Evolutionary conservation across 2,888 invertebrate genomes (phyloP).

Genomic region (Spodoptera exigua): DNA sequence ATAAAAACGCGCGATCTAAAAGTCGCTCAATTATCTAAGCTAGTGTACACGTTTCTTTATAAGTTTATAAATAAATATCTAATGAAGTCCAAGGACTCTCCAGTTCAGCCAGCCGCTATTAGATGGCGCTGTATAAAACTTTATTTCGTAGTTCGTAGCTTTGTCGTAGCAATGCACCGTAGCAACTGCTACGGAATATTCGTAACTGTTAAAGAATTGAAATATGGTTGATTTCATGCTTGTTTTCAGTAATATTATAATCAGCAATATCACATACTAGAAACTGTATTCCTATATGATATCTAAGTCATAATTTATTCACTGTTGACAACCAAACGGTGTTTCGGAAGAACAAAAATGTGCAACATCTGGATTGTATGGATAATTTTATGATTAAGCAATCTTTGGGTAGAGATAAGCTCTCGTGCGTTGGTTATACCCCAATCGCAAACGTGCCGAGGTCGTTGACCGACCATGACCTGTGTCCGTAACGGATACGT

Average conservation of each 20-base stretch:
- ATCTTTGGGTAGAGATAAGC: not conserved
- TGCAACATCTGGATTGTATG: not conserved
- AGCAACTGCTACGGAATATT: slow-evolving; percentile 28
- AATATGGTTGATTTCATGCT: too few relatives aligned
- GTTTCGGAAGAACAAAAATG: too few relatives aligned
- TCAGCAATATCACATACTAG: too few relatives aligned
- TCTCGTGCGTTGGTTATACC: not conserved
- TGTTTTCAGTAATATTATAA: too few relatives aligned
- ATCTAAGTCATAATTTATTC: too few relatives aligned
- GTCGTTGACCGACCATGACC: slow-evolving; percentile 24
- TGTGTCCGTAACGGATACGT: not conserved
- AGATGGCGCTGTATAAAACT: slow-evolving; percentile 25
- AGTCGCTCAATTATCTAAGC: not conserved
- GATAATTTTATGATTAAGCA: not conserved
- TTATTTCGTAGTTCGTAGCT: not conserved
- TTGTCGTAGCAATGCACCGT: slow-evolving; percentile 17
- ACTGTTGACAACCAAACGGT: too few relatives aligned
- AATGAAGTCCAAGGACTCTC: not conserved
- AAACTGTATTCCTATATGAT: too few relatives aligned
- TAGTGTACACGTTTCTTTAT: not conserved
- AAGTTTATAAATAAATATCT: not conserved
- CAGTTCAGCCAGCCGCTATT: not conserved
- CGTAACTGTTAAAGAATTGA: slow-evolving; percentile 1
- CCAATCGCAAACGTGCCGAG: not conserved
- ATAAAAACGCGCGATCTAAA: not conserved